A percentile compares a stretch with the other conserved stretches of the same genome.
Evolutionary conservation across 2,797 vertebrate species (phyloP).

Genomic region (Pangasius larnaudii): DNA sequence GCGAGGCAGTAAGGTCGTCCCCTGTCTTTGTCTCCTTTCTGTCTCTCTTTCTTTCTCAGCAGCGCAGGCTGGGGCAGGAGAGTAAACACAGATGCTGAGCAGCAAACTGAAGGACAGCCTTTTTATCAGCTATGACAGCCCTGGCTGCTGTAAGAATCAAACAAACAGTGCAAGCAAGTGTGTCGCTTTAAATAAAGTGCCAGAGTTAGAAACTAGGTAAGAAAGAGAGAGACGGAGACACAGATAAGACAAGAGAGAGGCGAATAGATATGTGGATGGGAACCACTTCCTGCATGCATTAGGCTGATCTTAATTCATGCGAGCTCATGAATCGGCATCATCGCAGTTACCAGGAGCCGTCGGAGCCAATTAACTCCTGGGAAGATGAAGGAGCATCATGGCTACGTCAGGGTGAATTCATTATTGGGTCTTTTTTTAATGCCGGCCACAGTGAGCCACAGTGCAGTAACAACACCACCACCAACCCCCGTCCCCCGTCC

Average conservation of each 20-base stretch:
- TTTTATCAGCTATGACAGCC: conserved; percentile 85
- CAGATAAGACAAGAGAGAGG: conserved; percentile 67
- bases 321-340: conserved; percentile 75
- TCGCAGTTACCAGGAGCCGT: conserved; percentile 73
- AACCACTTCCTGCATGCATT: conserved; percentile 79
- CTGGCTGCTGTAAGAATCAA: conserved; percentile 79
- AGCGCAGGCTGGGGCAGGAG: conserved; percentile 69
- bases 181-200: conserved; percentile 88
- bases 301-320: conserved; percentile 74
- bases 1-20: conserved; percentile 43
- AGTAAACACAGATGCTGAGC: conserved; percentile 73
- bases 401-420: conserved; percentile 66
- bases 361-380: conserved; percentile 79
- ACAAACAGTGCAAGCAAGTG: conserved; percentile 74
- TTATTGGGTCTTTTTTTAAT: conserved; percentile 63
- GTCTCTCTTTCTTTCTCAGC: conserved; percentile 55
- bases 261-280: conserved; percentile 70
- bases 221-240: conserved; percentile 66
- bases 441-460: conserved; percentile 48
- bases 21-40: conserved; percentile 42
- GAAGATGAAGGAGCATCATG: conserved; percentile 57
- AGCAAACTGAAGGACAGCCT: conserved; percentile 66
- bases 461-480: conserved; percentile 2
- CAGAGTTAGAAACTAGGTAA: conserved; percentile 59
- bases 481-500: too few relatives aligned